Percentiles rank a stretch among this genome's conserved stretches.
phyloP scores from a whole-genome alignment of 1,140 invertebrate genomes.

The Drosophila elegans region DNA sequence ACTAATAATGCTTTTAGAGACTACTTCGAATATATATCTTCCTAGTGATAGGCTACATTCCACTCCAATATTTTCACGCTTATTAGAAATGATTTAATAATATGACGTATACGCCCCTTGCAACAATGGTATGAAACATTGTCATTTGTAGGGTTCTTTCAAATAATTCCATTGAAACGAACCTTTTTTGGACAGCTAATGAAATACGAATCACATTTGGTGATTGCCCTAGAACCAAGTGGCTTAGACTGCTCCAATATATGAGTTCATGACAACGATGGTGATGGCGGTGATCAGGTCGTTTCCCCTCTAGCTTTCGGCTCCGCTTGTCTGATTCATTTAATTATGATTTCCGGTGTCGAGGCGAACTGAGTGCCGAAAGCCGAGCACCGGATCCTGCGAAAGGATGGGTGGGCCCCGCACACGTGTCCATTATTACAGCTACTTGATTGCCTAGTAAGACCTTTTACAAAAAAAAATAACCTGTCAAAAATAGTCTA shows the following conservation, averaged over 20 bases:
- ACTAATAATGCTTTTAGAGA: too few relatives aligned
- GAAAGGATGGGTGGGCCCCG: constrained; percentile 1
- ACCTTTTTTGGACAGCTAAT: neutral
- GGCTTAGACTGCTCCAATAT: neutral
- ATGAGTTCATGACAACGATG: constrained; percentile 8
- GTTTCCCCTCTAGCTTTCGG: neutral
- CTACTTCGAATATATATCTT: too few relatives aligned
- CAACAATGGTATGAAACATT: neutral
- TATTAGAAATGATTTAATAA: neutral
- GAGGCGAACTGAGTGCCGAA: neutral
- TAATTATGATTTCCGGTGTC: constrained; percentile 75
- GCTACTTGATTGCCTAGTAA: constrained; percentile 51
- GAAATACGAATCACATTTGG: constrained; percentile 33
- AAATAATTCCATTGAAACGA: neutral
- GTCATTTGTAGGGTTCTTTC: neutral
- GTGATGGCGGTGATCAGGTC: constrained; percentile 1
- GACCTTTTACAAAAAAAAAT: constrained; percentile 15
- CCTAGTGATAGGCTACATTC: too few relatives aligned
- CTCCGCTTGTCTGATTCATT: constrained; percentile 71
- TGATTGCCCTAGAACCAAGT: constrained; percentile 13
- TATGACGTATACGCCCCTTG: constrained; percentile 22
- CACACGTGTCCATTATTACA: constrained; percentile 48
- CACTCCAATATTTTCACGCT: neutral
- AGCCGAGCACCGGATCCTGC: neutral
- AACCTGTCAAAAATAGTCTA: neutral